Percentiles rank a stretch among this genome's conserved stretches.
Conservation (phyloP, 2,113 vertebrate species). For the human region DNA sequence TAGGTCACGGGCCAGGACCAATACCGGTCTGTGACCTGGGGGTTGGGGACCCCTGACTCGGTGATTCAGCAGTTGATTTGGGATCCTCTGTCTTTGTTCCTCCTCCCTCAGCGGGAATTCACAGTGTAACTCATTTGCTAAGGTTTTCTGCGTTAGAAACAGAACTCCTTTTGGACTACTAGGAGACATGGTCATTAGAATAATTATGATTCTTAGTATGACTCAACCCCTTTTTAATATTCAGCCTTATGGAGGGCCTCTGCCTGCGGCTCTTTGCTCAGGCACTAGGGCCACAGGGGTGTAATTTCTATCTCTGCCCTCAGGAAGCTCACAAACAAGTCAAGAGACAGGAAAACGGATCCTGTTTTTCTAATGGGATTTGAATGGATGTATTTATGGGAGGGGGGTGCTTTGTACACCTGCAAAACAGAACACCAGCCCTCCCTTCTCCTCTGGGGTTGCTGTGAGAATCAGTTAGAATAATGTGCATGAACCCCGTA, state of each 20-base stretch:
- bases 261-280: neutral
- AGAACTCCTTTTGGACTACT: neutral
- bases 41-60: too few species aligned
- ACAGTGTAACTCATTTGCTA: neutral
- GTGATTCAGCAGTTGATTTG: neutral
- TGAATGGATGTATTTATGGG: neutral
- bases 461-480: neutral
- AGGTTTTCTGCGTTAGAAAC: conserved; percentile 16
- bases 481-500: neutral
- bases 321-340: neutral
- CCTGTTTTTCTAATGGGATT: neutral
- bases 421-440: neutral
- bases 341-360: neutral
- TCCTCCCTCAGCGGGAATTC: neutral
- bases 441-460: neutral
- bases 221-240: neutral
- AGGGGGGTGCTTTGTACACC: neutral
- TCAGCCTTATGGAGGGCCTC: neutral
- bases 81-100: neutral
- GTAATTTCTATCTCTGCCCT: neutral
- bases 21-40: too few species aligned
- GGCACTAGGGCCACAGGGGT: neutral
- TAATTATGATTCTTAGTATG: neutral
- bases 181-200: neutral
- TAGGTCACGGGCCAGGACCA: too few species aligned